Base-by-base conservation (phyloP, 2,888 invertebrate species). In the Laothoe populi region DNA sequence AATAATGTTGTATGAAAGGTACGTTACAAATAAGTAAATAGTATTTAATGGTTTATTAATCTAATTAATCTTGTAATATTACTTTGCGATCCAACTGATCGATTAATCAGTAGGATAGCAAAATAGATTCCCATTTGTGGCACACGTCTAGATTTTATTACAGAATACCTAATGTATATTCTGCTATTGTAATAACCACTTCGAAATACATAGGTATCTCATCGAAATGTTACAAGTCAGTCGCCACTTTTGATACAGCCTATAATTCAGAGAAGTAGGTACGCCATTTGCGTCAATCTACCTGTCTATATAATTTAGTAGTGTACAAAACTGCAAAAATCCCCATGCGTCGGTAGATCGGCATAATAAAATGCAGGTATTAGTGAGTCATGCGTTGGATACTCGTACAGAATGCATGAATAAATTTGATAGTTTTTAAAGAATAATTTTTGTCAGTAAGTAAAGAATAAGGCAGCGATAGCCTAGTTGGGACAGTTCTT, bases 251-350 rank as follows among this genome's bases (percentile, higher is more conserved):
- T 31, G 16, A 61, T 42, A 53, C 40, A 24, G 38, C 31, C 24
- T 19, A 10, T 4, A 49, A 60, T 60, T 60, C 60, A 24, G n/a
- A 40, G 48, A 48, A 60, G 21, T 21, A 57, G 8, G 26, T n/a
- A n/a, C n/a, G n/a, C n/a, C 21, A 11, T 19, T 53, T 61, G 24
- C 42, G 49, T 61, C 46, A 53, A 19, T 21, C 42, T 11, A 38
- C 40, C 23, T 40, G 40, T 8, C 45, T 45, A n/a, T 24, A 23
- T 42, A 42, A 38, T 42, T 58, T 16, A 58, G 1, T 24, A n/a
- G 21, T n/a, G 7, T 13, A 38, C 10, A 38, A 19, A 38, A 4
- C 8, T 21, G 40, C 21, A 24, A 40, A 42, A 38, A 58, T 38
- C 8, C 38, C 42, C 57, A n/a, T 23, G n/a, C 23, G 42, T 21